Evolutionary conservation across 2,113 vertebrate species (phyloP).

Genomic region (Lycaon pictus): DNA sequence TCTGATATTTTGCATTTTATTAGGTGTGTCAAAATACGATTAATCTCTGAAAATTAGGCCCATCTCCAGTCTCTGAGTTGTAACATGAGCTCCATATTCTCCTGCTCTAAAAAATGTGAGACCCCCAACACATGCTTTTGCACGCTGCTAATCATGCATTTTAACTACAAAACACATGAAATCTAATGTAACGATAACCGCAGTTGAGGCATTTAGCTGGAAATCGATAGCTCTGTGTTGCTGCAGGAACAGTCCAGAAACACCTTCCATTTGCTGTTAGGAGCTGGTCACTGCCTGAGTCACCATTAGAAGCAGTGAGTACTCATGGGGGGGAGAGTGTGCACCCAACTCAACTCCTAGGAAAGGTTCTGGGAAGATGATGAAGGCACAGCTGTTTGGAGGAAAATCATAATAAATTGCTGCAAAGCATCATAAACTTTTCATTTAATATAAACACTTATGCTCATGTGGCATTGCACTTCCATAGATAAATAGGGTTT

Average conservation of each 20-base stretch:
- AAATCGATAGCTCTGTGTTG: background rate
- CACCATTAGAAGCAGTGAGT: background rate
- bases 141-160: background rate
- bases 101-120: background rate
- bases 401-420: background rate
- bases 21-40: background rate
- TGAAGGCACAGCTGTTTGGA: background rate
- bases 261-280: too few relatives aligned
- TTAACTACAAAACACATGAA: background rate
- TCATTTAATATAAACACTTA: accelerated
- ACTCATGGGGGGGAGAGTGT: background rate
- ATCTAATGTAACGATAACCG: background rate
- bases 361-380: background rate
- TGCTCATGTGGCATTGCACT: accelerated
- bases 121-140: background rate
- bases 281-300: accelerated
- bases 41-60: background rate
- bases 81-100: background rate
- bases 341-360: background rate
- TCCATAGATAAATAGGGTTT: background rate
- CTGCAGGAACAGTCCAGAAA: accelerated
- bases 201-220: accelerated
- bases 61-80: too few relatives aligned
- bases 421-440: background rate
- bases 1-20: background rate